phyloP scores from a whole-genome alignment of 1,140 invertebrate species.

The Hypsibius dujardini region DNA sequence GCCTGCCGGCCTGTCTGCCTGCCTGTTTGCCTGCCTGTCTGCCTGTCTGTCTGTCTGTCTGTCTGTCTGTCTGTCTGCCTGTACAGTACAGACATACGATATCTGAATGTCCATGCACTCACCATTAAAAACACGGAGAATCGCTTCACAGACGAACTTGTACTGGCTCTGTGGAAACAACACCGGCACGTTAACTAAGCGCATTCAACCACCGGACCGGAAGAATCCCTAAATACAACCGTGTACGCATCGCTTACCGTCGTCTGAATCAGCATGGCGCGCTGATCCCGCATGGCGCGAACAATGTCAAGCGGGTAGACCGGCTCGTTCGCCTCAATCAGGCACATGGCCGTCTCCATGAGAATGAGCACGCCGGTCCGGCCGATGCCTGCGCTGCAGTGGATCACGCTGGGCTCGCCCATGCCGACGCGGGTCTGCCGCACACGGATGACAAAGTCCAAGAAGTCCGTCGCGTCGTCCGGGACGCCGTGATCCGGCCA shows the following conservation, averaged over 20 bases:
- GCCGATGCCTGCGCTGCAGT: constrained; percentile 90
- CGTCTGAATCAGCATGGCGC: constrained; percentile 96
- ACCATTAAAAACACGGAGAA: constrained; percentile 63
- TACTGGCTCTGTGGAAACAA: constrained; percentile 69
- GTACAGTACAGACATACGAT: too few species aligned
- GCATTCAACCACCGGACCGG: neutral
- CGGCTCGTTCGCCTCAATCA: constrained; percentile 79
- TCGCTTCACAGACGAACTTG: constrained; percentile 90
- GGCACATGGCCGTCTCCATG: constrained; percentile 87
- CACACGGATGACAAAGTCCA: constrained; percentile 69
- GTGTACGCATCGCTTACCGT: constrained; percentile 50
- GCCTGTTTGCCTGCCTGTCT: too few species aligned
- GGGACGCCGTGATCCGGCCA: constrained; percentile 99
- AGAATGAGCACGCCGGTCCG: constrained; percentile 87
- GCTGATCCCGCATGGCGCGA: constrained; percentile 74
- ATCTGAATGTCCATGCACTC: constrained; percentile 23
- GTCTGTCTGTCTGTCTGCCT: too few species aligned
- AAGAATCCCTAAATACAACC: constrained; percentile 23
- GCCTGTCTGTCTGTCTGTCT: too few species aligned
- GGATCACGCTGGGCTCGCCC: constrained; percentile 68
- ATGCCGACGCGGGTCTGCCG: constrained; percentile 38
- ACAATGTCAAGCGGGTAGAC: constrained; percentile 91
- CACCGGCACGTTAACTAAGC: constrained; percentile 19
- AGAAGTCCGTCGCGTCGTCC: constrained; percentile 69
- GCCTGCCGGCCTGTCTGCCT: too few species aligned